phyloP scores from a whole-genome alignment of 2,797 vertebrate species.

The Rhincodon typus region DNA sequence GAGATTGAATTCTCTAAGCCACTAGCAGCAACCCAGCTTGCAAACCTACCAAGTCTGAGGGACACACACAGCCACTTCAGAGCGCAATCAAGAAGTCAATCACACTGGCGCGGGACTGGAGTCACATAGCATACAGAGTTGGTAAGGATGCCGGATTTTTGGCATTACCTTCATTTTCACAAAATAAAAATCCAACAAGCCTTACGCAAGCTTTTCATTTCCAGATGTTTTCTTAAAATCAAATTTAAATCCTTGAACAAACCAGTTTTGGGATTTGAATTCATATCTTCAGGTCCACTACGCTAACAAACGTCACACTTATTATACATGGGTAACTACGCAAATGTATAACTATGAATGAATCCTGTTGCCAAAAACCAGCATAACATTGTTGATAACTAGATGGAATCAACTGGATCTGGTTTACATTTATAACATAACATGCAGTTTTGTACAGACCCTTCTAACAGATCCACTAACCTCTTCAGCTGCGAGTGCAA shows the following conservation, averaged over 20 bases:
- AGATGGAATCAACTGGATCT: neutral
- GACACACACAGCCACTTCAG: neutral
- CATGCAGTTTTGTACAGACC: neutral
- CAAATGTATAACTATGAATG: neutral
- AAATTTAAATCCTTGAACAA: neutral
- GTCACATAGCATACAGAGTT: neutral
- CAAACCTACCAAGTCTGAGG: neutral
- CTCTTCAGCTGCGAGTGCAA: conserved; percentile 92
- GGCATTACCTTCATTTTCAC: neutral
- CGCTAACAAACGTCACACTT: neutral
- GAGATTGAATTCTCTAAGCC: neutral
- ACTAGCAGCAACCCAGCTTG: too few relatives aligned
- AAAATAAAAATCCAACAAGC: neutral
- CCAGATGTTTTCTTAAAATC: neutral
- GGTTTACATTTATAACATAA: neutral
- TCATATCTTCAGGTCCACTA: neutral
- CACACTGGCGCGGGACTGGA: neutral
- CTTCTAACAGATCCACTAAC: conserved; percentile 49
- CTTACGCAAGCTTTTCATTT: neutral
- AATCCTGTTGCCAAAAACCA: neutral
- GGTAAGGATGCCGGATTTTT: neutral
- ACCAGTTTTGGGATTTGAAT: neutral
- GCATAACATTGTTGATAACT: neutral
- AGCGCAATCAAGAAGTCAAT: too few relatives aligned
- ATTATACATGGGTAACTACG: neutral